A percentile compares a stretch with the other conserved stretches of the same genome.
These are phyloP conservation scores for Pristionchus mayeri DNA, from an alignment of 2,888 invertebrate species.

Conservation along the genomic window DNA sequence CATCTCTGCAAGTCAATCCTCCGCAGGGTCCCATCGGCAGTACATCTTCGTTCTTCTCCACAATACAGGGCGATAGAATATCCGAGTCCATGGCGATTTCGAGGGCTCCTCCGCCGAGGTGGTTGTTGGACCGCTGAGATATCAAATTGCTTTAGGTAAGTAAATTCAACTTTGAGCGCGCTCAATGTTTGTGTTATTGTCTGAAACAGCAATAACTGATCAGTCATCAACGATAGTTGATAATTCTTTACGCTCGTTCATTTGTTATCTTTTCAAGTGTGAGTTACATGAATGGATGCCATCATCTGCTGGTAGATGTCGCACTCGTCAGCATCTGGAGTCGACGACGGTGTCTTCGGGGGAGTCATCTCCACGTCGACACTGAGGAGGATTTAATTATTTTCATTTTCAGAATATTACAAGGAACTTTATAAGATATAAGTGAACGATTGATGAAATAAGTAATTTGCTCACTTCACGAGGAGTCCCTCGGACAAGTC, in stretches of 20 bases:
- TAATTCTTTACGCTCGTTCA: no score
- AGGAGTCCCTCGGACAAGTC: conserved; percentile 75
- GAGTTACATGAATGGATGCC: conserved; percentile 65
- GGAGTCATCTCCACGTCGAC: conserved; percentile 69
- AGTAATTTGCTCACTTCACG: conserved; percentile 65
- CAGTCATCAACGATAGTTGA: no score
- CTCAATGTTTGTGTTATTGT: no score
- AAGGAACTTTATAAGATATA: not conserved
- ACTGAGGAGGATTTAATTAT: not conserved
- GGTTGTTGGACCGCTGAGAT: conserved; percentile 43
- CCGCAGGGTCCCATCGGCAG: conserved; percentile 67
- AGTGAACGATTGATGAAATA: not conserved
- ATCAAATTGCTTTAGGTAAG: not conserved
- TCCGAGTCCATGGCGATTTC: conserved; percentile 73
- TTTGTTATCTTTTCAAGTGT: no score
- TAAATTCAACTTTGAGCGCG: no score
- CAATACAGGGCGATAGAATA: conserved; percentile 71
- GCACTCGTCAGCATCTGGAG: conserved; percentile 68
- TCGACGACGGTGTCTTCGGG: conserved; percentile 45
- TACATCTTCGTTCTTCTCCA: conserved; percentile 53
- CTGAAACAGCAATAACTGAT: no score
- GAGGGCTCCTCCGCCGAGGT: conserved; percentile 65
- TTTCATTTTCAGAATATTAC: no score
- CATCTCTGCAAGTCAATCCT: conserved; percentile 66
- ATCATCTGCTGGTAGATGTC: conserved; percentile 74